These are phyloP conservation scores for Tauraco hartlaubi DNA, from an alignment of 2,797 vertebrate species.

Conservation along the genomic window DNA sequence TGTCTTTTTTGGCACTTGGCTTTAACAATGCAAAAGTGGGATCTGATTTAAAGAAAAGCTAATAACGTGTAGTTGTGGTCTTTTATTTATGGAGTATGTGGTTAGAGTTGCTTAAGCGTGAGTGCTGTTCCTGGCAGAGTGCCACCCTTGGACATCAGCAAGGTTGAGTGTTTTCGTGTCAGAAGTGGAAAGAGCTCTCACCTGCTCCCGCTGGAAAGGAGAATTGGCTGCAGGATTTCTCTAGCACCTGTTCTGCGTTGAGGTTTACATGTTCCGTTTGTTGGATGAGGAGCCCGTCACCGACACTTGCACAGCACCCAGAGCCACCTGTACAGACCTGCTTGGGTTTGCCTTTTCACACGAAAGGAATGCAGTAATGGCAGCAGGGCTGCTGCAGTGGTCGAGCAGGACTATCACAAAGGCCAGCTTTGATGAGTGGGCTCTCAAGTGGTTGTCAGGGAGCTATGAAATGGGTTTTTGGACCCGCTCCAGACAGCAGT, in stretches of 20 bases:
- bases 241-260: background rate
- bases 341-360: background rate
- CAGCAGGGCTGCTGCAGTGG: background rate
- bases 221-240: background rate
- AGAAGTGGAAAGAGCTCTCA: background rate
- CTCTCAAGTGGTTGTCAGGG: slow-evolving; percentile 2
- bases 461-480: background rate
- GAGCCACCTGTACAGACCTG: background rate
- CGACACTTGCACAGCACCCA: background rate
- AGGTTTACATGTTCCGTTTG: background rate
- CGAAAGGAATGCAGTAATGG: background rate
- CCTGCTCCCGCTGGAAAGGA: background rate
- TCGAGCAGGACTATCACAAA: background rate
- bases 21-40: background rate
- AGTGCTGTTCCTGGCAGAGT: background rate
- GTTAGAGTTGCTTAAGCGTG: rapidly evolving
- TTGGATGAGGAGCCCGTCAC: background rate
- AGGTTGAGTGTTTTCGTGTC: background rate
- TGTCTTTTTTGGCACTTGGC: background rate
- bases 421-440: background rate
- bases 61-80: rapidly evolving
- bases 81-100: rapidly evolving
- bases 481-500: slow-evolving; percentile 15
- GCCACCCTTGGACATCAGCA: background rate
- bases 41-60: background rate